Evolutionary conservation across 2,113 vertebrate species (phyloP), one percentile per base, ranked within the genome.

Genomic region (Holacanthus passer): DNA sequence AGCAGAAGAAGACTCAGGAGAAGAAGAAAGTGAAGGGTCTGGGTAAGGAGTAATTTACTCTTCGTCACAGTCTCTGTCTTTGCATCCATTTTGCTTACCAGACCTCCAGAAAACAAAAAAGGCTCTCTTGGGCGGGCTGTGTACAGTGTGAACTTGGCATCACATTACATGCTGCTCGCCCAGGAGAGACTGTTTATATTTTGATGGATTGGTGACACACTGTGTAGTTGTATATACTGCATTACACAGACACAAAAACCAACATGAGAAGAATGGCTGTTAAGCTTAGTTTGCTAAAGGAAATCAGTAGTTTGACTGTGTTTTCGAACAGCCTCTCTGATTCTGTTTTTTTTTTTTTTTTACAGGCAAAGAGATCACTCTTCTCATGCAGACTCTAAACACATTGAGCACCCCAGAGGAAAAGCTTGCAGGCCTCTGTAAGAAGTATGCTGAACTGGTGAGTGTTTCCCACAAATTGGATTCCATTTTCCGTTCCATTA

Each of bases 371-470:
- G 98, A 99, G 86, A 99, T 99, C 93, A 99, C 98, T 0, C 92
- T 99, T 72, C 94, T 99, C 87, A 99, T 99, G 98, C 98, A 99
- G 95, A 99, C 98, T 0, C 86, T 99, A 75, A 99, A 99, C 94
- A 99, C 98, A 0, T 94, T 99, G 90, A 99, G 98, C 92, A 99
- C 98, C 0, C 97, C 98, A 0, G 98, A 99, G 85, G 98, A 99
- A 89, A 99, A 99, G 31, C 95, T 99, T 1, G 94, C 95, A 22
- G 98, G 98, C 0, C 95, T 99, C 43, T 99, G 98, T 94, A 99
- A 97, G 95, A 99, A 99, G 93, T 99, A 99, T 9, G 98, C 98
- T n/a, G 98, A 99, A 78, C 95, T 99, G 97, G 98, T 99, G 85
- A 97, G 97, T 73, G 19, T 1, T 56, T 69, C 2, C 24, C 19